Base-by-base conservation (phyloP, 2,113 vertebrate species). In the Megaceryle torquata region DNA sequence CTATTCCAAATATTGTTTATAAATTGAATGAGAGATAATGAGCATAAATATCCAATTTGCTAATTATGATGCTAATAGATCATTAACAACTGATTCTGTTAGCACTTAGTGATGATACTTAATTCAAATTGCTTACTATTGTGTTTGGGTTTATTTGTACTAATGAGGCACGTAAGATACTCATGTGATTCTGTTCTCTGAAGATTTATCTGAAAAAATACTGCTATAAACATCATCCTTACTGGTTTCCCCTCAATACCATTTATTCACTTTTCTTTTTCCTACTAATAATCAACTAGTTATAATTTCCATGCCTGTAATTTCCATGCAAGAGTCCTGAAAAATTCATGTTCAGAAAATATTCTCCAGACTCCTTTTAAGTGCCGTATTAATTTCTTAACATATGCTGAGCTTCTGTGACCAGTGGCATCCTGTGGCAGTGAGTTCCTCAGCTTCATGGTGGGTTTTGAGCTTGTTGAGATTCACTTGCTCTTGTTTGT, bases 11-110 rank as follows among this genome's bases (percentile, higher is more conserved):
- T 85, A 85, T 50, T 82, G 41, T 89, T 94, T 97, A 54, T 69
- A 86, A 79, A 69, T 90, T 41, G 67, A 72, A 88, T 0, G 10
- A 46, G 67, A 80, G 80, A 20, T 96, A 91, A 67, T 72, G 53
- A 95, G 63, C 65, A 35, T 56, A 82, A 82, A 57, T 70, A 96
- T 39, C 53, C 51, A 68, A 26, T 91, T 95, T 95, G 44, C 70
- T 94, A 89, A 93, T 96, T 84, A 54, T 48, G 41, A 67, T 89
- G 72, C 71, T 95, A 91, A 86, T 79, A 79, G 56, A 56, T 67
- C 41, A 68, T 83, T 96, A 95, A 44, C 48, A 81, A 41, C 68
- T 92, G 83, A 79, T 91, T 82, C 53, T 86, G 41, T 78, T 92
- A 56, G 71, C 69, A 64, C 35, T 94, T 41, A 67, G 76, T 53